Base-by-base conservation (phyloP, 2,797 vertebrate species). In the Bradypodion pumilum region DNA sequence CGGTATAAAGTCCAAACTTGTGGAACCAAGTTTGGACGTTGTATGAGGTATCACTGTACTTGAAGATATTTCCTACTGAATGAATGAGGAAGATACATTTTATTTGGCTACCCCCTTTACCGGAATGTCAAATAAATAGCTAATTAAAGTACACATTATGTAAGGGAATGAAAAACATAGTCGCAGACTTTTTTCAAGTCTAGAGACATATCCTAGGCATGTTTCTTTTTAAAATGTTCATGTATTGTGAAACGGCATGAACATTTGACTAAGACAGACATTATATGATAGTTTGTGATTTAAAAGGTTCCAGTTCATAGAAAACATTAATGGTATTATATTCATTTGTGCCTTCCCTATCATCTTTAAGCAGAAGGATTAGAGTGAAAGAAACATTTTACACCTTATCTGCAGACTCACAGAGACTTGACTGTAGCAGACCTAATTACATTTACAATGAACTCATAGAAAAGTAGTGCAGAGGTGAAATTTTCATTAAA, bases 291-390 rank as follows among this genome's bases (percentile, higher is more conserved):
- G 82, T 93, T 94, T 76, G 91, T 96, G 94, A 96, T 95, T 96
- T 94, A 90, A 93, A 90, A 78, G 63, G 83, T 88, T 91, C 88
- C 89, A 81, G 83, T 91, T 91, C 87, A 88, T 74, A 94, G 74
- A 94, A 84, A 88, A 90, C n/a, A 85, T 84, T 86, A 94, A 92
- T 83, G 52, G 81, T 85, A 92, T 40, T 95, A 94, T 96, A 95
- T 94, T 94, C 74, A 94, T 94, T 88, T 93, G 88, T 90, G 88
- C n/a, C 80, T 94, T 82, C 84, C 81, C 91, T 95, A 95, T 94
- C 93, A 91, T 92, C 91, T 94, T 92, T 93, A 94, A 94, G 90
- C 89, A 91, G 94, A 87, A 92, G 94, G 90, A 97, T 95, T 95
- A 89, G 81, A 91, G 91, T 75, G 91, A 90, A 94, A 93, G 75